Conservation (phyloP, 1,140 invertebrate genomes). For the Drosophila pallidifrons region DNA sequence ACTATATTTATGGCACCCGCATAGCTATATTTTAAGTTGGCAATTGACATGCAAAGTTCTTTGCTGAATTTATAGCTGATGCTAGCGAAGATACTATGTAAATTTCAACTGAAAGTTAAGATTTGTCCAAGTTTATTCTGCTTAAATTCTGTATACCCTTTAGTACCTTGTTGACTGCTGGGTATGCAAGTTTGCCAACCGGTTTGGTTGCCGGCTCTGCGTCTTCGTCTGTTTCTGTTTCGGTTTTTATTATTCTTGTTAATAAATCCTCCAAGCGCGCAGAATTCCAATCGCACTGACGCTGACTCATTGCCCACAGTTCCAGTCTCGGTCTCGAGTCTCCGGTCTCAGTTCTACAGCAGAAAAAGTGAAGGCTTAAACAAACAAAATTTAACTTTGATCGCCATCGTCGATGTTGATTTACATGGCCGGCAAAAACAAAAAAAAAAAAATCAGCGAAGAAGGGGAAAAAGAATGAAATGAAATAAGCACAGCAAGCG, state of each 20-base stretch:
- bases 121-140: neutral
- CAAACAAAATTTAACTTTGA: conserved; percentile 62
- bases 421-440: conserved; percentile 52
- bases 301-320: conserved; percentile 62
- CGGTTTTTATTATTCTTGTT: conserved; percentile 79
- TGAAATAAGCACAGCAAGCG: conserved; percentile 46
- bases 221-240: conserved; percentile 50
- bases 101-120: neutral
- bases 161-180: neutral
- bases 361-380: conserved; percentile 76
- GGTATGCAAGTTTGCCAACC: conserved; percentile 49
- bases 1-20: conserved; percentile 6
- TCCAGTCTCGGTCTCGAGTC: conserved; percentile 20
- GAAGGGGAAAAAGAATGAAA: conserved; percentile 21
- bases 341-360: conserved; percentile 28
- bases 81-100: neutral
- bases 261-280: conserved; percentile 82
- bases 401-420: conserved; percentile 48
- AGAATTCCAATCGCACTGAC: conserved; percentile 72
- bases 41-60: neutral
- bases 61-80: neutral
- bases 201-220: conserved; percentile 58
- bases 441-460: conserved; percentile 6
- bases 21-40: neutral
- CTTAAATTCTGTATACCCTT: neutral